A percentile compares a stretch with the other conserved stretches of the same genome.
These are phyloP conservation scores for Pteronotus mesoamericanus DNA, from an alignment of 2,797 vertebrate species.

Conservation along the genomic window DNA sequence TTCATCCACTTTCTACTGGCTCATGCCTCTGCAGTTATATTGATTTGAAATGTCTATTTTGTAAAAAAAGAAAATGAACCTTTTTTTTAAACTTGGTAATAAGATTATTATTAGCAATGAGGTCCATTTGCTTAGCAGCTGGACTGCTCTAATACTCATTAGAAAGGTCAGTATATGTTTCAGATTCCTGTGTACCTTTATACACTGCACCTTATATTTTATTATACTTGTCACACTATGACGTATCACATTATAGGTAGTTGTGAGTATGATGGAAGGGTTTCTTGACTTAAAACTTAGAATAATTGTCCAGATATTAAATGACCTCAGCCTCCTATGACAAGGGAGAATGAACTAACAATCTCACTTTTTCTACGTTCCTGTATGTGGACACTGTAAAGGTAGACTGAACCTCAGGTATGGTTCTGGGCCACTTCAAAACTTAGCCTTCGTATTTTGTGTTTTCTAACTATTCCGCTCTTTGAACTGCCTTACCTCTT, in stretches of 20 bases:
- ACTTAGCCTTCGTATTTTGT: not conserved
- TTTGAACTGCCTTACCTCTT: not conserved
- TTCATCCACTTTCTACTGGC: constrained; percentile 59
- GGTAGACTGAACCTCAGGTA: not conserved
- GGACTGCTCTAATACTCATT: not conserved
- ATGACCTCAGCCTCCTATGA: not conserved
- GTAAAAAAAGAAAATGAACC: not conserved
- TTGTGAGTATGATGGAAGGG: not conserved
- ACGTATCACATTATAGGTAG: not conserved
- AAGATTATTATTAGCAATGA: constrained; percentile 12
- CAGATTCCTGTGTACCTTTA: not conserved
- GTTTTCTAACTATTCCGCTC: not conserved
- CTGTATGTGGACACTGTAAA: not conserved
- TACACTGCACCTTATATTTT: not conserved
- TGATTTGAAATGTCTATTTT: constrained; percentile 69
- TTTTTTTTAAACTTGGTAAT: not conserved
- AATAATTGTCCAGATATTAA: not conserved
- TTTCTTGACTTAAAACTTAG: constrained; percentile 25
- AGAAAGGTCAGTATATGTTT: not conserved
- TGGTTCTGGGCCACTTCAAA: not conserved
- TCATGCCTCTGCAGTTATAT: constrained; percentile 29
- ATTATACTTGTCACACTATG: not conserved
- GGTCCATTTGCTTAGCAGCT: not conserved
- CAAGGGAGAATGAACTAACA: not conserved
- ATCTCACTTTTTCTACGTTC: not conserved